Evolutionary conservation across 1,140 invertebrate genomes (phyloP).

Genomic region (Psix sp.): DNA sequence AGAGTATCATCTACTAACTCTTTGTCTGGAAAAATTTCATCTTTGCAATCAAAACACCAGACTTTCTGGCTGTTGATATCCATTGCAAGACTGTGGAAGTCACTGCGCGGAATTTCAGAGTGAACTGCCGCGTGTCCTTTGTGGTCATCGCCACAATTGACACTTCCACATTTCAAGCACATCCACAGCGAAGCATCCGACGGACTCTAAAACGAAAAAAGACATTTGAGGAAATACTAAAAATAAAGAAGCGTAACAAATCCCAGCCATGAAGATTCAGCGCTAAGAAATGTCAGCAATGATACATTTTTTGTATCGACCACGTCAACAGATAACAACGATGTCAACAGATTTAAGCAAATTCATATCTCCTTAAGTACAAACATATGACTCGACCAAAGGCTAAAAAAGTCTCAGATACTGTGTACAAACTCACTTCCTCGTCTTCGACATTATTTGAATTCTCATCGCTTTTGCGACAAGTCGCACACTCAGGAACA

Average conservation of each 20-base stretch:
- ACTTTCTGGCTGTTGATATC: conserved; percentile 85
- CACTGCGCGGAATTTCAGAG: conserved; percentile 85
- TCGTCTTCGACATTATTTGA: conserved; percentile 62
- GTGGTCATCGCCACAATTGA: conserved; percentile 84
- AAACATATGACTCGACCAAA: not conserved
- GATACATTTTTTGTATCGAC: too few relatives aligned
- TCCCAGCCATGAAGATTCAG: too few relatives aligned
- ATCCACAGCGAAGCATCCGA: conserved; percentile 77
- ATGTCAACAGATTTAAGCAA: too few relatives aligned
- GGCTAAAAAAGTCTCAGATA: not conserved
- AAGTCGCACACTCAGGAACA: not conserved
- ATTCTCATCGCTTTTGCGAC: conserved; percentile 49
- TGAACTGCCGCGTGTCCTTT: conserved; percentile 87
- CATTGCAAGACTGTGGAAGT: conserved; percentile 84
- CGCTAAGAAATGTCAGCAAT: too few relatives aligned
- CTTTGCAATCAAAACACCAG: conserved; percentile 86
- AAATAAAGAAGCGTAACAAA: conserved; percentile 2
- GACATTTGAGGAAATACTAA: not conserved
- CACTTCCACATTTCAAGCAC: conserved; percentile 84
- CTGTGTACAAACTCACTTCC: conserved; percentile 43
- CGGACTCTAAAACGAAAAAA: not conserved
- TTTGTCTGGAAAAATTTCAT: conserved; percentile 76
- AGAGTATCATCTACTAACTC: conserved; percentile 34
- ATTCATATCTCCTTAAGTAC: too few relatives aligned
- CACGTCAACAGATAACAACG: too few relatives aligned